Evolutionary conservation across 2,797 vertebrate species (phyloP).

Genomic region (Anabacerthia variegaticeps): DNA sequence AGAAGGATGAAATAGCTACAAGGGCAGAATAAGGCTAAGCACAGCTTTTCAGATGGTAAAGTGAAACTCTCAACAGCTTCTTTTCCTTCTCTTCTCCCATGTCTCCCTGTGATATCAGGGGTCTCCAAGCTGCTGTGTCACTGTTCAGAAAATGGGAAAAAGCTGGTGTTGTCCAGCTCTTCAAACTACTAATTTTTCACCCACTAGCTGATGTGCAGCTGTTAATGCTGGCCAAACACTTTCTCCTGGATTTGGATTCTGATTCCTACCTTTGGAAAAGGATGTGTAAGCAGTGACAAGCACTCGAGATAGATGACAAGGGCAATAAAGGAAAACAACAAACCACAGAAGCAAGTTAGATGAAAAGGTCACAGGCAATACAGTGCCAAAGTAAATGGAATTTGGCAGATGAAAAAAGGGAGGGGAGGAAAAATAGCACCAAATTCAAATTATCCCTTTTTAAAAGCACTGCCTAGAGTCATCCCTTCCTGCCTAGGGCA

Average conservation of each 20-base stretch:
- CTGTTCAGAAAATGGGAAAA: background rate
- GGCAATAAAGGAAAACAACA: background rate
- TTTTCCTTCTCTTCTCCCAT: background rate
- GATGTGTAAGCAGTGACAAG: background rate
- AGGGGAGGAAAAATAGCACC: background rate
- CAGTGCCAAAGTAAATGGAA: background rate
- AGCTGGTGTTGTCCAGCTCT: background rate
- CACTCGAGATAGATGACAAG: background rate
- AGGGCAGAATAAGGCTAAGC: background rate
- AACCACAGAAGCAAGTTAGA: background rate
- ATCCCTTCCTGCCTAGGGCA: background rate
- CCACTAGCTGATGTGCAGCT: background rate
- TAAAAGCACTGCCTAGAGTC: background rate
- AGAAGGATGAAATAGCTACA: background rate
- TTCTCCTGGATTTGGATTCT: background rate
- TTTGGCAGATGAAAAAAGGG: background rate
- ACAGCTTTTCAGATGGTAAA: background rate
- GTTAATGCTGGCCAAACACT: background rate
- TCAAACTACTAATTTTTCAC: background rate
- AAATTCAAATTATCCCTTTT: background rate
- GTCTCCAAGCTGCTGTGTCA: background rate
- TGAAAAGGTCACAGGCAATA: background rate
- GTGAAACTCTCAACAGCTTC: background rate
- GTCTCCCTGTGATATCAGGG: background rate
- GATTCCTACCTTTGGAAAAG: background rate